Percentiles rank a stretch among this genome's conserved stretches.
phyloP scores from a whole-genome alignment of 2,888 invertebrate species.

The Eupithecia vulgata region DNA sequence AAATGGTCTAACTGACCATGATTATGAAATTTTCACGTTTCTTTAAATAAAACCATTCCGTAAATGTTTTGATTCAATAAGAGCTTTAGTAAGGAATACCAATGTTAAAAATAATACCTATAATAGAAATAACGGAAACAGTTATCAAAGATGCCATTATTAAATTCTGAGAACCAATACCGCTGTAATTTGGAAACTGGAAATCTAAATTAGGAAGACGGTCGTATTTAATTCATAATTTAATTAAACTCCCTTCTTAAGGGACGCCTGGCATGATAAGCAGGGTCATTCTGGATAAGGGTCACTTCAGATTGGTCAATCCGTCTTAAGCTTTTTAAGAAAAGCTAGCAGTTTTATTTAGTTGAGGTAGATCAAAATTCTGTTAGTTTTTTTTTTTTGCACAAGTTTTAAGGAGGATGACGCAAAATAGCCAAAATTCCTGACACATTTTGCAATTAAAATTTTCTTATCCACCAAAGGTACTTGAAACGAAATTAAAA shows the following conservation, averaged over 20 bases:
- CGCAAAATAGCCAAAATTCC: too few relatives aligned
- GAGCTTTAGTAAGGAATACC: background rate
- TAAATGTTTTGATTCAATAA: background rate
- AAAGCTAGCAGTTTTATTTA: too few relatives aligned
- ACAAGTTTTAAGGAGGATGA: too few relatives aligned
- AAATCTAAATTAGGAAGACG: constrained; percentile 65
- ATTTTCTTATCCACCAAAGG: too few relatives aligned
- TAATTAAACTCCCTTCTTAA: constrained; percentile 67
- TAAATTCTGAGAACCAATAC: constrained; percentile 37
- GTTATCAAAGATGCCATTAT: constrained; percentile 17
- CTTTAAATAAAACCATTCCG: background rate
- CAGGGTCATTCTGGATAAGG: constrained; percentile 65
- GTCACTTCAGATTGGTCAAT: constrained; percentile 47
- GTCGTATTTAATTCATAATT: constrained; percentile 75
- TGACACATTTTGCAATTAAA: too few relatives aligned
- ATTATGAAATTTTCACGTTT: background rate
- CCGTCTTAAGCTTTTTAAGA: background rate
- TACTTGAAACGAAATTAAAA: too few relatives aligned
- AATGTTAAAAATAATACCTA: background rate
- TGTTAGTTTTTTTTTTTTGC: too few relatives aligned
- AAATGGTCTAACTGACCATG: background rate
- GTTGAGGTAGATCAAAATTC: too few relatives aligned
- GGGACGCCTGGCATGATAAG: constrained; percentile 71
- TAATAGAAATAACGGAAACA: constrained; percentile 10
- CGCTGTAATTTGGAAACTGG: constrained; percentile 48